Percentiles rank a stretch among this genome's conserved stretches.
Evolutionary conservation across 2,888 invertebrate genomes (phyloP).

Genomic region (Panopea generosa): DNA sequence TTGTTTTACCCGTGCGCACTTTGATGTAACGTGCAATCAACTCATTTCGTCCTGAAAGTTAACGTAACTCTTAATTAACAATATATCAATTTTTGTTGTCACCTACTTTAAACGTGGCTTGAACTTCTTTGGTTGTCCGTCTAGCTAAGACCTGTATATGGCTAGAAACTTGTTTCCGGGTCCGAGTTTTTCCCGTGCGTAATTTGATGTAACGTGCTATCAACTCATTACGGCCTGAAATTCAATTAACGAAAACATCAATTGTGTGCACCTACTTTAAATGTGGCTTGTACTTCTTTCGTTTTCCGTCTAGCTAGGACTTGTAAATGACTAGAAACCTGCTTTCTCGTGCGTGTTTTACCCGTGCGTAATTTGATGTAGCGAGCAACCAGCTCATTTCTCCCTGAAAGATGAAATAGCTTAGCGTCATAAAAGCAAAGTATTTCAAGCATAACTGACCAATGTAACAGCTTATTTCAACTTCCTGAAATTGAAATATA

Average conservation of each 20-base stretch:
- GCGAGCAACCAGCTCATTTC: constrained; percentile 99
- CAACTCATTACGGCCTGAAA: constrained; percentile 95
- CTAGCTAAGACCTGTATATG: constrained; percentile 99
- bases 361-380: constrained; percentile 99
- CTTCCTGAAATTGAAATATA: no score
- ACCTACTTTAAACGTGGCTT: constrained; percentile 86
- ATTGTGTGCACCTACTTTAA: constrained; percentile 73
- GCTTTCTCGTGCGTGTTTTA: constrained; percentile 99
- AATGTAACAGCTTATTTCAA: no score
- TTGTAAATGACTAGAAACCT: constrained; percentile 99
- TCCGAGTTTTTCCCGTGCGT: constrained; percentile 99
- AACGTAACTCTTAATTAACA: no score
- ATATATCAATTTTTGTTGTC: no score
- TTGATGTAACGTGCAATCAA: constrained; percentile 99
- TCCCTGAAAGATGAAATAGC: constrained; percentile 89
- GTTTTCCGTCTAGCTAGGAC: constrained; percentile 99
- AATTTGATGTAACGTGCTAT: constrained; percentile 99
- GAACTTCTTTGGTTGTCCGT: constrained; percentile 98
- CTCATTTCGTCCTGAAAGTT: constrained; percentile 96
- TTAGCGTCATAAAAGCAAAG: no score
- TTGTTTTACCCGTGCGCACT: constrained; percentile 99
- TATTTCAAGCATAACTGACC: no score
- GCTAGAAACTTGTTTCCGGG: constrained; percentile 99
- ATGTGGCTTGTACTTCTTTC: constrained; percentile 93
- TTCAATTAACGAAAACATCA: constrained; percentile 1